Conservation (phyloP, 2,888 invertebrate genomes). For the Carterocephalus palaemon region DNA sequence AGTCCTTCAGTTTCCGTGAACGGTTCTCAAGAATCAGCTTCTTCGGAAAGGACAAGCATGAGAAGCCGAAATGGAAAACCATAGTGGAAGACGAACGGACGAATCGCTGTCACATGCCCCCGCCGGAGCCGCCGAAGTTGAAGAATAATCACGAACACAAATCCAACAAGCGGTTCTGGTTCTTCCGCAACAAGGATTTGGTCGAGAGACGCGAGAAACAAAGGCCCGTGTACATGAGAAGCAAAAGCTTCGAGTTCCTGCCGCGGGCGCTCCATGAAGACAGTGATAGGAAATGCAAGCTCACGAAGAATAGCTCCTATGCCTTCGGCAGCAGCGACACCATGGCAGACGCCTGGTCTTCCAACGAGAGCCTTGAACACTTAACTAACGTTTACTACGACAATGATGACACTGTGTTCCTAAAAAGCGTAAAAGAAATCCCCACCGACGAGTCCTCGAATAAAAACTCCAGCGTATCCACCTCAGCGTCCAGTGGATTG, state of each 20-base stretch:
- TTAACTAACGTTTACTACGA: constrained; percentile 62
- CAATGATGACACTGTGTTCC: constrained; percentile 54
- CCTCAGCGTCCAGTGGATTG: constrained; percentile 57
- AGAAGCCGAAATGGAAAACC: constrained; percentile 51
- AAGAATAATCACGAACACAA: constrained; percentile 50
- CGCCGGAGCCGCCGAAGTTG: constrained; percentile 31
- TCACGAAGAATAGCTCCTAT: constrained; percentile 51
- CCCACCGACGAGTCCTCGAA: constrained; percentile 49
- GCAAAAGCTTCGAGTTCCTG: constrained; percentile 71
- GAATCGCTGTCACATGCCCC: constrained; percentile 30
- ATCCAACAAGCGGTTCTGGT: constrained; percentile 65
- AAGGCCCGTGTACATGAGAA: constrained; percentile 56
- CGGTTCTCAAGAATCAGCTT: constrained; percentile 60
- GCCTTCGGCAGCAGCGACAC: constrained; percentile 58
- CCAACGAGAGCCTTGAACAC: constrained; percentile 63
- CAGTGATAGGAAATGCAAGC: constrained; percentile 36
- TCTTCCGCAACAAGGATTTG: constrained; percentile 59
- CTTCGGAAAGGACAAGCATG: constrained; percentile 54
- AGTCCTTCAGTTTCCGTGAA: constrained; percentile 69
- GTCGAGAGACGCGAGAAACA: constrained; percentile 44
- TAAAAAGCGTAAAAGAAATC: constrained; percentile 62
- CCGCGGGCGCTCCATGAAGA: constrained; percentile 59
- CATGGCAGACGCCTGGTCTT: constrained; percentile 58
- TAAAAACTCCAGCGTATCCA: constrained; percentile 56
- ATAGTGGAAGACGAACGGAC: constrained; percentile 48